Evolutionary conservation across 35 echinoderm and acorn worm genomes (phyloP).

Genomic region (Hemicentrotus pulcherrimus): DNA sequence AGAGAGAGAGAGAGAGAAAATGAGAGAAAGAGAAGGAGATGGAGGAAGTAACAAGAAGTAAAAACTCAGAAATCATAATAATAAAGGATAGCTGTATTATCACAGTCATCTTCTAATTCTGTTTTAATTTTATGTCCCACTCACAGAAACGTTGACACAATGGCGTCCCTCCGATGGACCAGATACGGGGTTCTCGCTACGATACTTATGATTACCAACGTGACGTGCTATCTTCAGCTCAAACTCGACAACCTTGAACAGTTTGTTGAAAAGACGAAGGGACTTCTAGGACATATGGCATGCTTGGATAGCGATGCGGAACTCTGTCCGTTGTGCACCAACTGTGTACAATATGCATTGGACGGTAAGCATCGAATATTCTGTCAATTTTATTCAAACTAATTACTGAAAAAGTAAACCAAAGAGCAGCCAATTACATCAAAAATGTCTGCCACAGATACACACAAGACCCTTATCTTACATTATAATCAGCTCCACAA

Average conservation of each 20-base stretch:
- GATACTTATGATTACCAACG: neutral
- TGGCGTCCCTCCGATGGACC: neutral
- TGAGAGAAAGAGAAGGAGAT: too few species aligned
- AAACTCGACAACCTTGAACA: neutral
- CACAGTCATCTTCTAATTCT: neutral
- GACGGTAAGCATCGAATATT: neutral
- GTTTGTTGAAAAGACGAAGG: slow-evolving; percentile 10
- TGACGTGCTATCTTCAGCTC: neutral
- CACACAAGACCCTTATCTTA: too few species aligned
- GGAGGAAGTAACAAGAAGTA: too few species aligned
- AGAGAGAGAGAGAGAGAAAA: too few species aligned
- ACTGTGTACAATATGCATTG: neutral
- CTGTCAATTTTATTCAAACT: too few species aligned
- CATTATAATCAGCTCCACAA: too few species aligned
- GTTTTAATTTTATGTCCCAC: neutral
- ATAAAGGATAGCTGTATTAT: too few species aligned
- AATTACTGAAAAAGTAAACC: too few species aligned
- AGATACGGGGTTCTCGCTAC: neutral
- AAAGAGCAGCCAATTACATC: too few species aligned
- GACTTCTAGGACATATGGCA: slow-evolving; percentile 23
- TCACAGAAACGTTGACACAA: neutral
- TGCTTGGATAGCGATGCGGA: neutral
- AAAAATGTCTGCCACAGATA: too few species aligned
- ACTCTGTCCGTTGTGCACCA: neutral
- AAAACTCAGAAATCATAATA: too few species aligned